Conservation (phyloP, 2,797 vertebrate species). For the Ceryle rudis region DNA sequence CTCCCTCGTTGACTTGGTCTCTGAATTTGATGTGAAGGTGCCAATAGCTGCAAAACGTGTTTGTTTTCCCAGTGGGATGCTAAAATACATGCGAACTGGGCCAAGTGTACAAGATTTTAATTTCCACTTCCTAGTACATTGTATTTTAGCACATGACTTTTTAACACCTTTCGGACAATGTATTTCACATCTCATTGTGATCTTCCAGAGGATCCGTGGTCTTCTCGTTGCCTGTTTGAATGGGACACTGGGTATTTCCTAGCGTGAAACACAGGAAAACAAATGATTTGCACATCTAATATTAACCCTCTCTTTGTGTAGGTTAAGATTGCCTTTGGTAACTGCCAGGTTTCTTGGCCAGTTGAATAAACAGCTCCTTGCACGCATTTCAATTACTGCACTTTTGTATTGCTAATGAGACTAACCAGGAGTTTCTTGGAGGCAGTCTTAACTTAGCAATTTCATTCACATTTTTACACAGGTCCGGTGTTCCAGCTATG, state of each 20-base stretch:
- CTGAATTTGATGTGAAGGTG: slow-evolving; percentile 12
- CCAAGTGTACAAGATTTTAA: neutral
- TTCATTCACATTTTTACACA: slow-evolving; percentile 56
- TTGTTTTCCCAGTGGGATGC: slow-evolving; percentile 9
- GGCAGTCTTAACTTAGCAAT: slow-evolving; percentile 10
- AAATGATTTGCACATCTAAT: slow-evolving; percentile 47
- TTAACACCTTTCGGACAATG: neutral
- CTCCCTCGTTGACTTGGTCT: neutral
- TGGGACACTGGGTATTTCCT: neutral
- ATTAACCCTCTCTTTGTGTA: slow-evolving; percentile 51
- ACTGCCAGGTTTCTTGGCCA: slow-evolving; percentile 46
- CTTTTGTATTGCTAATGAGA: slow-evolving; percentile 52
- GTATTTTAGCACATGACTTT: neutral
- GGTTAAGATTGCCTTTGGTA: slow-evolving; percentile 38
- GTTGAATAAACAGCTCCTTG: slow-evolving; percentile 37
- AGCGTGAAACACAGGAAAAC: slow-evolving; percentile 7
- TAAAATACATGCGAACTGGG: neutral
- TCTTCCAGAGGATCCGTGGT: slow-evolving; percentile 30
- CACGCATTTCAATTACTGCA: slow-evolving; percentile 40
- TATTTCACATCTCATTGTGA: slow-evolving; percentile 8
- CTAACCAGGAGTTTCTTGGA: slow-evolving; percentile 43
- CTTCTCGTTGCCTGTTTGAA: slow-evolving; percentile 16
- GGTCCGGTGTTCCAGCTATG: slow-evolving; percentile 10
- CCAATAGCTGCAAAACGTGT: slow-evolving; percentile 4
- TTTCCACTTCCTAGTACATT: neutral